A percentile compares a stretch with the other conserved stretches of the same genome.
Conservation (phyloP, 2,113 vertebrate genomes). For the Globicephala melas region DNA sequence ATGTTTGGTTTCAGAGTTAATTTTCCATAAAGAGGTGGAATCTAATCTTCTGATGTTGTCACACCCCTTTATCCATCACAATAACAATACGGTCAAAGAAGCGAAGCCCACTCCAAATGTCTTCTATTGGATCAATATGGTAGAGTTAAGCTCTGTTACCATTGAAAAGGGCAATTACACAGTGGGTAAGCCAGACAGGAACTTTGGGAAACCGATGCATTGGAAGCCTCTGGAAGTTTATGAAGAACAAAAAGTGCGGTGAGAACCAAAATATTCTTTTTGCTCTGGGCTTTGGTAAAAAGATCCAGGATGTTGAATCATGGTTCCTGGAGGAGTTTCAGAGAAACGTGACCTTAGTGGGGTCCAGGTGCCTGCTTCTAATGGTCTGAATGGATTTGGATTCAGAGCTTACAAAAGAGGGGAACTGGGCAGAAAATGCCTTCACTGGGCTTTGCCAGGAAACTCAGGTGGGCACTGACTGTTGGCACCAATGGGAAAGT, state of each 20-base stretch:
- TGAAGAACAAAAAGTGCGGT: background rate
- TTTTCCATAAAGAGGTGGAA: constrained; percentile 2
- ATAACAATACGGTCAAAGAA: background rate
- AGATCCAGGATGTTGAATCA: background rate
- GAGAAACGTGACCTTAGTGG: background rate
- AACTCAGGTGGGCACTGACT: accelerated
- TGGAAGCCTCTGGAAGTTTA: background rate
- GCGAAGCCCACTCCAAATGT: background rate
- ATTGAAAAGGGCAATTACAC: background rate
- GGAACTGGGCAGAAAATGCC: background rate
- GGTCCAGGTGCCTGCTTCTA: background rate
- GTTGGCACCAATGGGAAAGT: too few relatives aligned
- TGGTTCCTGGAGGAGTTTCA: background rate
- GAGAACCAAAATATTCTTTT: background rate
- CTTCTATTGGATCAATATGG: accelerated
- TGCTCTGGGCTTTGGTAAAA: background rate
- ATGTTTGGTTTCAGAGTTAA: background rate
- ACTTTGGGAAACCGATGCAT: accelerated
- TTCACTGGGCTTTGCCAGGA: background rate
- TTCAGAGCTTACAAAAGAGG: background rate
- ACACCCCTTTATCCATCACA: background rate
- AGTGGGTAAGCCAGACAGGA: background rate
- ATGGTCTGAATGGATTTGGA: background rate
- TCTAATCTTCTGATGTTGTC: background rate
- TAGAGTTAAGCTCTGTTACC: background rate